Evolutionary conservation across 2,888 invertebrate genomes (phyloP), one percentile per base, ranked within the genome.

Genomic region (Lycaena phlaeas): DNA sequence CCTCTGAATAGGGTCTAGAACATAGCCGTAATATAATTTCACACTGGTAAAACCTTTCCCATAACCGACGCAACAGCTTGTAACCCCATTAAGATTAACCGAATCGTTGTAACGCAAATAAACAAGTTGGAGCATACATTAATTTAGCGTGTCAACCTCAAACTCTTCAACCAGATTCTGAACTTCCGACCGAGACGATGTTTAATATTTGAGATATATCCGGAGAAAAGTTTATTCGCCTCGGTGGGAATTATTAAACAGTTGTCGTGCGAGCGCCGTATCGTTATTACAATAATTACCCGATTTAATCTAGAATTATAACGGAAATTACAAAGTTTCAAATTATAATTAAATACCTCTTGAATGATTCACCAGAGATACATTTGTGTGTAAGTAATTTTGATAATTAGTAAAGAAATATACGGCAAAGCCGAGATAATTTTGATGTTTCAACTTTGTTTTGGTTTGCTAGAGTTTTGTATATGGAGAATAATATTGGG

Each of bases 321-420:
- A 31, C 17, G 9, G 6, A 31, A 22, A 18, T 7, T n/a, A n/a
- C n/a, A n/a, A 34, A 34, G 11, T 34, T 34, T 18, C 12, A 11
- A 34, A 34, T 34, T 34, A 34, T 7, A 34, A 34, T 34, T 34
- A 22, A 34, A 34, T 15, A 18, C 12, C 34, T 7, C 12, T 11
- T 34, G 18, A 34, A 18, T 18, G 22, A 22, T 18, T 34, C 18
- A 17, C 31, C 10, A 10, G 18, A 11, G 18, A 7, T 7, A 22
- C 10, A 31, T 31, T 34, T 3, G 9, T 9, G 3, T 22, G n/a
- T n/a, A n/a, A n/a, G n/a, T n/a, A n/a, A n/a, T n/a, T n/a, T n/a
- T n/a, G n/a, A n/a, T n/a, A n/a, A n/a, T n/a, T n/a, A n/a, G n/a
- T n/a, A n/a, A n/a, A n/a, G n/a, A n/a, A n/a, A n/a, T n/a, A n/a